A percentile compares a stretch with the other conserved stretches of the same genome.
Evolutionary conservation across 2,888 invertebrate species (phyloP).

Genomic region (Carabus problematicus): DNA sequence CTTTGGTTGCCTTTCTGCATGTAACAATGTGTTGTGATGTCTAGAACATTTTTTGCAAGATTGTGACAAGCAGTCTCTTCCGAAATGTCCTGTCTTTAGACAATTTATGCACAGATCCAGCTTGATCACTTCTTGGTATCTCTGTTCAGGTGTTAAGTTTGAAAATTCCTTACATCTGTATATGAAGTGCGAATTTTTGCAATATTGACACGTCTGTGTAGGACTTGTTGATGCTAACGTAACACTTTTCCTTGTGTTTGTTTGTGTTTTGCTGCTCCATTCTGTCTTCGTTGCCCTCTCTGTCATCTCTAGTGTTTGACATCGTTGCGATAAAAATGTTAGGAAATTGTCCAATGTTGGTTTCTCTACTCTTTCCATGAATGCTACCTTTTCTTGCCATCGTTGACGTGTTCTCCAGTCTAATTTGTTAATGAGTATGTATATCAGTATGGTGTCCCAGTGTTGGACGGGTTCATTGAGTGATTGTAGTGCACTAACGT

Average conservation of each 20-base stretch:
- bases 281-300: conserved; percentile 28
- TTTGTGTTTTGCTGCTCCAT: neutral
- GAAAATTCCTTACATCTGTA: conserved; percentile 1
- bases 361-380: conserved; percentile 7
- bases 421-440: conserved; percentile 32
- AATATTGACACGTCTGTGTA: neutral
- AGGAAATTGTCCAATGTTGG: conserved; percentile 35
- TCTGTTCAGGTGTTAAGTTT: neutral
- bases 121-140: neutral
- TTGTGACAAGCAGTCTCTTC: neutral
- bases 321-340: conserved; percentile 41
- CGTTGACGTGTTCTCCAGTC: conserved; percentile 41
- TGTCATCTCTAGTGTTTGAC: conserved; percentile 44
- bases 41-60: conserved; percentile 6
- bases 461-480: conserved; percentile 29
- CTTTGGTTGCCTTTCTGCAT: neutral
- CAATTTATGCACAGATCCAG: neutral
- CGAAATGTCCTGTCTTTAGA: neutral
- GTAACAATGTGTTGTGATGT: conserved; percentile 4
- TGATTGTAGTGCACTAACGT: conserved; percentile 28
- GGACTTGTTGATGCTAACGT: neutral
- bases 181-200: conserved; percentile 3
- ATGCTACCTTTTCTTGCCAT: conserved; percentile 43
- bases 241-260: neutral
- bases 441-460: conserved; percentile 24